These are phyloP conservation scores for Toxonevra muliebris DNA, from an alignment of 2,888 invertebrate genomes.

Conservation along the genomic window DNA sequence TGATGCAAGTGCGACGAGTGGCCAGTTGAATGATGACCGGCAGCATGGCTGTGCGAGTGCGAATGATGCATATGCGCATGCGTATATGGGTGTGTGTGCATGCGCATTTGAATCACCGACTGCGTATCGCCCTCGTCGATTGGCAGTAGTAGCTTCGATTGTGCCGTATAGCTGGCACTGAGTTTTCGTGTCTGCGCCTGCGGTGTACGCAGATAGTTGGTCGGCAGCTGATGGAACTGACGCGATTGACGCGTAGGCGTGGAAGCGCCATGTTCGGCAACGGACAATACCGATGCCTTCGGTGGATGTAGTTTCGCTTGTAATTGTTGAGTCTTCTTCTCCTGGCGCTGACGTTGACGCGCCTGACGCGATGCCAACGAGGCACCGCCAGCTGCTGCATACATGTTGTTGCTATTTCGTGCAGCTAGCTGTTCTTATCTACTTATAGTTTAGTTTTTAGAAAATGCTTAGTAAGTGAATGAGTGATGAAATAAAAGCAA, in stretches of 20 bases:
- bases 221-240: constrained; percentile 69
- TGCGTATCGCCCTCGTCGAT: constrained; percentile 62
- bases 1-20: constrained; percentile 32
- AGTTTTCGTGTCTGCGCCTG: constrained; percentile 61
- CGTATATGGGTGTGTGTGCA: constrained; percentile 50
- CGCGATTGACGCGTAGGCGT: constrained; percentile 64
- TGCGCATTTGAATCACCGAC: constrained; percentile 53
- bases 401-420: constrained; percentile 68
- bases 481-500: background rate
- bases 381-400: constrained; percentile 89
- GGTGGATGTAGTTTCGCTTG: constrained; percentile 68
- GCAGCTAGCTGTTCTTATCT: background rate
- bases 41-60: constrained; percentile 30
- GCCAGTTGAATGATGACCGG: constrained; percentile 11
- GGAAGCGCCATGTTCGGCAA: constrained; percentile 55
- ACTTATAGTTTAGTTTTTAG: background rate
- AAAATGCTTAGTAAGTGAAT: background rate
- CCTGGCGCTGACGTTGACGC: constrained; percentile 71
- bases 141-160: constrained; percentile 64
- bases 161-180: constrained; percentile 63
- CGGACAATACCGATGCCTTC: constrained; percentile 54
- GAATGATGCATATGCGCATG: constrained; percentile 46
- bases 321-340: constrained; percentile 65
- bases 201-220: constrained; percentile 64
- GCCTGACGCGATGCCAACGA: constrained; percentile 86